Base-by-base conservation (phyloP, 1,140 invertebrate genomes). In the Saccostrea cuccullata region DNA sequence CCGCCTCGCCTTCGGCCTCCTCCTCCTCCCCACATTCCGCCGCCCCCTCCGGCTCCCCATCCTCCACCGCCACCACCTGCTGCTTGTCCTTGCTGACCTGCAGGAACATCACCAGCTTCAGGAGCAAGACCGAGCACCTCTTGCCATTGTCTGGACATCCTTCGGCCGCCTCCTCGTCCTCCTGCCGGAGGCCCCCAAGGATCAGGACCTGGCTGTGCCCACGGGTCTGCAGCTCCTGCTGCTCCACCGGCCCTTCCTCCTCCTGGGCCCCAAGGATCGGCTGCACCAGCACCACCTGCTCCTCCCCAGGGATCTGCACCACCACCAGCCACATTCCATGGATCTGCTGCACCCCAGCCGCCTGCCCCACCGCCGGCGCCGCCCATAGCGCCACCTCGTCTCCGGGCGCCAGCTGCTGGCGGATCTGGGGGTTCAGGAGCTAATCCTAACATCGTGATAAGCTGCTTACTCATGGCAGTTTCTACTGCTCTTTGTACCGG, bases 401-500 rank as follows among this genome's bases (percentile, higher is more conserved):
- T 64, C 36, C 89, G 20, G 0, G 30, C 30, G 30, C 89, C 89
- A 26, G 83, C 84, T 55, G 89, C 67, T 12, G 89, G 89, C 12
- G 87, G 86, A 89, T 89, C 89, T 87, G 89, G 89, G 1, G 89
- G 89, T 56, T 89, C 89, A 9, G 89, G 89, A 12, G 82, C 86
- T 23, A 89, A 83, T 20, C 89, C 89, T 30, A 89, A 84, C 89
- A 89, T 89, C 36, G 86, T 86, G 9, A 89, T 84, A 15, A 89
- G 58, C 67, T 89, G 89, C 23, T 87, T 87, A 11, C 86, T 87
- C 89, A 89, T 89, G 40, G 89, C 89, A 23, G 67, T 70, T 58
- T 89, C 86, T 23, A 89, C 84, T 36, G 89, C 86, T 40, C 86
- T 58, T 30, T 85, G 82, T 3, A 89, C 86, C 6, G 89, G 89